Base-by-base conservation (phyloP, 2,113 vertebrate genomes). In the Pantherophis guttatus region DNA sequence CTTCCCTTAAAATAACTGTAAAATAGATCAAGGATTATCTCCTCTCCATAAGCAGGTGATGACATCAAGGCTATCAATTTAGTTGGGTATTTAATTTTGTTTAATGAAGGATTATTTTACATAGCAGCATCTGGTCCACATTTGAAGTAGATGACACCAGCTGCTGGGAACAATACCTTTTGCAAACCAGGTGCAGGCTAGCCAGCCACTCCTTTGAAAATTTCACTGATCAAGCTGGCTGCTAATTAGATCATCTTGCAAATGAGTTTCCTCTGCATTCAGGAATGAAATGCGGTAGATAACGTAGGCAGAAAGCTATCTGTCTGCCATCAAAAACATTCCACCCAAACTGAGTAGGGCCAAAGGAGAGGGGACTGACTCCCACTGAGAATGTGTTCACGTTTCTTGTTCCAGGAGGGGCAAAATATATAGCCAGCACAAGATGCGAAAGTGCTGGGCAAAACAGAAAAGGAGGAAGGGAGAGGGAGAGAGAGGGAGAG, bases 171-270 rank as follows among this genome's bases (percentile, higher is more conserved):
- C 39, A 86, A 92, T 87, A 94, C 88, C 89, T 96, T 96, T 91
- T 87, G 92, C 52, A 96, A 90, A 94, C 5, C 95, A 91, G 59
- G 3, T 89, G 6, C n/a, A 95, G 93, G 21, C 44, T 44, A 89
- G 55, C 86, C 86, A 97, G 58, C 93, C 94, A 95, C 89, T 54
- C 95, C 95, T 95, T 93, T 85, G 95, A 52, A 81, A 2, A 95
- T 96, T 96, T 94, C 13, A 94, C 55, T 93, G 75, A 90, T 93
- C 93, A 87, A 90, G 0, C 93, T 92, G 19, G 0, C 92, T 93
- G n/a, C 88, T 94, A 94, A 94, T 95, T 89, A 95, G 89, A 93
- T 48, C 94, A 88, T 93, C 91, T 95, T 39, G 8, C 10, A 95
- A 93, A 88, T 86, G 0, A 21, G 58, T 93, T 86, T 91, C 94